Base-by-base conservation (phyloP, 2,113 vertebrate species). In the Corythaeola cristata region DNA sequence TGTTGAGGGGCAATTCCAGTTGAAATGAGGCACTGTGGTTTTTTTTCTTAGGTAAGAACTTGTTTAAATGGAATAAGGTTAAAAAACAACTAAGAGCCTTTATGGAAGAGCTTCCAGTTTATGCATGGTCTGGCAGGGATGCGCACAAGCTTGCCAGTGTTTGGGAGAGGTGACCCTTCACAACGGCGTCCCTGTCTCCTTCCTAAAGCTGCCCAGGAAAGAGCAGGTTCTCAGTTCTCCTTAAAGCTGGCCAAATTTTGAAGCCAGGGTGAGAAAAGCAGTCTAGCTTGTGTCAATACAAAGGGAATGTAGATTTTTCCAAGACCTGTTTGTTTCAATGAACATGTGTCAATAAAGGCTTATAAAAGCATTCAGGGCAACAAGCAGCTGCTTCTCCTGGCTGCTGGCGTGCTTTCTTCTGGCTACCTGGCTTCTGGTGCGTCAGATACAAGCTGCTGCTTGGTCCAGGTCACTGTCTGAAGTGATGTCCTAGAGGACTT, bases 41-140 rank as follows among this genome's bases (percentile, higher is more conserved):
- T 47, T 37, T 92, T 67, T 81, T 85, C 72, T 90, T 62, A 87
- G 96, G 85, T 75, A 64, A 84, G 66, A 66, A 75, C 58, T 79
- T 85, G 5, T 73, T 91, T 49, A 90, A 94, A 50, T 83, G 63
- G 47, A 88, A 67, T 52, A 64, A 24, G 22, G 32, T 64, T 73
- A 47, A 91, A 91, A 93, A 50, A 0, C 39, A 63, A 6, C 17
- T n/a, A 63, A 74, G 35, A 72, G 52, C 78, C 35, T 73, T 67
- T 78, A 53, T 53, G 55, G 76, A 90, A 66, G 56, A 74, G 35
- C 39, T 84, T 95, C 71, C 59, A 88, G 20, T 80, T 78, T 91
- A 55, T 83, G 56, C 44, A 17, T 10, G 12, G 33, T 24, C 52
- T 84, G 44, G 85, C 45, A 71, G 58, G 41, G 58, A 44, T 6